Base-by-base conservation (phyloP, 2,797 vertebrate species). In the Acanthiza pusilla region DNA sequence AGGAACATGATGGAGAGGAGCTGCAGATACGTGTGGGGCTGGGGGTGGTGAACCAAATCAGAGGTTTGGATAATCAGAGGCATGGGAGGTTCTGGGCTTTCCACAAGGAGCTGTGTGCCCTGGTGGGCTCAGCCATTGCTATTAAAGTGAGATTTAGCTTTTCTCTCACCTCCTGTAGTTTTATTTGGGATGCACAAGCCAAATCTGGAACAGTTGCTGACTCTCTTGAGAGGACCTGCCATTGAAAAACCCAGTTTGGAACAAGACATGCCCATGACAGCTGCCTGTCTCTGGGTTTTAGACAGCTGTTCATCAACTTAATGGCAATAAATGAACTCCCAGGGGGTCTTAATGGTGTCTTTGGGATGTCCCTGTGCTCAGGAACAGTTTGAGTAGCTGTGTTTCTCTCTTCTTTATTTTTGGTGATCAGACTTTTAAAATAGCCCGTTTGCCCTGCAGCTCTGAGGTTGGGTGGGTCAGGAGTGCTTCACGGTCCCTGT, bases 281-380 rank as follows among this genome's bases (percentile, higher is more conserved):
- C 88, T 90, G 80, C 61, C 76, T 81, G 67, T 80, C 78, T 82
- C 72, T 1, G 13, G 29, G 29, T 67, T 86, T 79, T 55, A 20
- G 63, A 32, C 51, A 62, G 66, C 85, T 84, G 71, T 91, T 91
- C 48, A 25, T 94, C 92, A 96, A 61, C 77, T 91, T 94, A 95
- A 95, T 91, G 50, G 86, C 80, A 91, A 53, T 87, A 91, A 96
- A 94, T 91, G 80, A 95, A 60, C 36, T 85, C 93, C 83, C 83
- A 57, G 57, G 80, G n/a, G 61, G 32, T 25, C 29, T 47, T 66
- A 65, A n/a, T 3, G 6, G 77, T 51, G 51, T 70, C 55, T 84
- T 82, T 91, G 88, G 74, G 48, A 60, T 0, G 10, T 42, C 9
- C 25, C 30, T 78, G 70, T 68, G 43, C 40, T 75, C 13, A 36